Conservation (phyloP, 1,140 invertebrate genomes). For the Saxidomus purpurata region DNA sequence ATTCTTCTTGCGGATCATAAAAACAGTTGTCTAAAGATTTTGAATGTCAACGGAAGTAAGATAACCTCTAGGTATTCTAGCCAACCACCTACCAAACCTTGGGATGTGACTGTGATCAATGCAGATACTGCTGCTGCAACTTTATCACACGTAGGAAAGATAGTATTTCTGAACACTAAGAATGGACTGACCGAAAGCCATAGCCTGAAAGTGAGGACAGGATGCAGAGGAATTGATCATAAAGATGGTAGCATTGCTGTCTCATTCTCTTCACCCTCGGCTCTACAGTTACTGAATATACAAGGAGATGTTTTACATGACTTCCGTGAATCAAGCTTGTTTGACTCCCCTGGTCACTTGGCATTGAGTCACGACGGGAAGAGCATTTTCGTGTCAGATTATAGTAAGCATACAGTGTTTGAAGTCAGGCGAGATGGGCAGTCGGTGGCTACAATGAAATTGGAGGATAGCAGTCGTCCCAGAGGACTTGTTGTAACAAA, state of each 20-base stretch:
- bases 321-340: neutral
- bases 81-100: neutral
- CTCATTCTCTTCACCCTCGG: neutral
- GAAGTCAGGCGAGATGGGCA: neutral
- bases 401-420: neutral
- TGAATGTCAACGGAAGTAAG: too few species aligned
- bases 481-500: neutral
- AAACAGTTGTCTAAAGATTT: neutral
- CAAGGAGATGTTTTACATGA: neutral
- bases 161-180: neutral
- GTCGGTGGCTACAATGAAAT: neutral
- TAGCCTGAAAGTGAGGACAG: neutral
- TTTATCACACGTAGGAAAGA: neutral
- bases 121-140: neutral
- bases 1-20: neutral
- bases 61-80: neutral
- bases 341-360: neutral
- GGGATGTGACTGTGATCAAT: neutral
- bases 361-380: neutral
- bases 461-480: neutral
- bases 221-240: neutral
- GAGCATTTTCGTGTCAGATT: neutral
- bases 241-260: neutral
- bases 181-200: neutral
- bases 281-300: neutral